These are phyloP conservation scores for Plumapathes pennacea DNA, from an alignment of 92 coral and sea anemone genomes.

Conservation along the genomic window DNA sequence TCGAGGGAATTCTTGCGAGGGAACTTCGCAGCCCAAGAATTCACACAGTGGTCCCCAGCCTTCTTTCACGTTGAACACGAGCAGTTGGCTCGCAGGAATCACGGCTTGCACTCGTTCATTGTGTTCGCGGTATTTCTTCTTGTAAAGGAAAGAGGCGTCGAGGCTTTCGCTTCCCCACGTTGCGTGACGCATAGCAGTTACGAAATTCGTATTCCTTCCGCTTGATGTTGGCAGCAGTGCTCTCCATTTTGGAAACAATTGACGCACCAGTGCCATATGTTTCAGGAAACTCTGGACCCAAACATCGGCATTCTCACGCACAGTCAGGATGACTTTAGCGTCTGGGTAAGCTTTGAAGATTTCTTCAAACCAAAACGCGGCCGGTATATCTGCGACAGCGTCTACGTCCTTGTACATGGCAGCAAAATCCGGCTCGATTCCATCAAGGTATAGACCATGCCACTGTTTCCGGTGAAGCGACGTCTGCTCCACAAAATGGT, in stretches of 20 bases:
- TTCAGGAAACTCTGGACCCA: conserved; percentile 17
- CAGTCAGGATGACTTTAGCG: conserved; percentile 11
- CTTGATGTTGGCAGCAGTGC: not conserved
- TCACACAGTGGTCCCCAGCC: conserved; percentile 44
- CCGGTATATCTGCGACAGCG: conserved; percentile 4
- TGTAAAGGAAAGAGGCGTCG: conserved; percentile 1
- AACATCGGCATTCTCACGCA: conserved; percentile 16
- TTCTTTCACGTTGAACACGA: conserved; percentile 34
- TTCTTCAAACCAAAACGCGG: conserved; percentile 18
- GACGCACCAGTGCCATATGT: not conserved
- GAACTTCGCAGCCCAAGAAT: conserved; percentile 15
- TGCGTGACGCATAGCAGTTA: not conserved
- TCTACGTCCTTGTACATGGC: too few relatives aligned
- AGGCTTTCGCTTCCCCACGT: conserved; percentile 3
- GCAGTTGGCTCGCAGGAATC: conserved; percentile 9
- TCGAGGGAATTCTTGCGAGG: conserved; percentile 26
- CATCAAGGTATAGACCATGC: too few relatives aligned
- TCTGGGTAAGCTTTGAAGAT: conserved; percentile 9
- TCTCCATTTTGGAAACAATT: not conserved
- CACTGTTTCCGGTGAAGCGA: too few relatives aligned
- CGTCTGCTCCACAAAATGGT: too few relatives aligned
- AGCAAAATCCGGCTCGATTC: too few relatives aligned
- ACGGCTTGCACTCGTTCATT: conserved; percentile 34
- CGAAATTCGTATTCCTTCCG: not conserved
- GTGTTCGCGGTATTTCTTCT: conserved; percentile 27